A percentile compares a stretch with the other conserved stretches of the same genome.
Evolutionary conservation across 2,113 vertebrate species (phyloP).

Genomic region (Urocolius indicus): DNA sequence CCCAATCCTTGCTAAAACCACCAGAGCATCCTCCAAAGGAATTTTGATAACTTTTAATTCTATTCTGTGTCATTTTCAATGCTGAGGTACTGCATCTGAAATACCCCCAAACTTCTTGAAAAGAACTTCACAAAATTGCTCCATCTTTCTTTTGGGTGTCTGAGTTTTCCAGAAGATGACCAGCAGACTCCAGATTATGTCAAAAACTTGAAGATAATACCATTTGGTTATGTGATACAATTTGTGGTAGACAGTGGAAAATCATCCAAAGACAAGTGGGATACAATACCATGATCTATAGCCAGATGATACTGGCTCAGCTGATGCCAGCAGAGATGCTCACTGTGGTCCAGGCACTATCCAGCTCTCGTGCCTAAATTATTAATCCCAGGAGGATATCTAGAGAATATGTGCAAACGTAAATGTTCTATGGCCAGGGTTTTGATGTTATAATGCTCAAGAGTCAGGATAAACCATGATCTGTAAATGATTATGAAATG

Average conservation of each 20-base stretch:
- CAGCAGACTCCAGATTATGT: not conserved
- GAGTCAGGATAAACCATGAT: accelerated
- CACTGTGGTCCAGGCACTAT: accelerated
- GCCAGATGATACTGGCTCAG: accelerated
- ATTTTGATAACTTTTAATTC: too few species aligned
- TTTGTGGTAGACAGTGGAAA: not conserved
- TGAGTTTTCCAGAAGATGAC: not conserved
- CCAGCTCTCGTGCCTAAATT: accelerated
- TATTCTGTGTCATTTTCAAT: not conserved
- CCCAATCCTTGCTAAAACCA: too few species aligned
- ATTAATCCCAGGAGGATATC: not conserved
- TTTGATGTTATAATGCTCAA: not conserved
- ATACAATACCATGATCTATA: not conserved
- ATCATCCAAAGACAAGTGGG: not conserved
- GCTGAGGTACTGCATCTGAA: not conserved
- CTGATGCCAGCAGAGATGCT: not conserved
- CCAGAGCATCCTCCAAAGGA: too few species aligned
- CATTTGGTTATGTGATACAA: not conserved
- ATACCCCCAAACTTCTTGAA: not conserved
- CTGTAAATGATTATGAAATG: not conserved
- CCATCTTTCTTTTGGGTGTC: not conserved
- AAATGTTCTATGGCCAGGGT: not conserved
- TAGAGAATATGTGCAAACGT: not conserved
- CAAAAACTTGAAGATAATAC: not conserved
- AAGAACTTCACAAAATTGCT: not conserved